Base-by-base conservation (phyloP, 2,113 vertebrate species). In the Nothocercus nigrocapillus region DNA sequence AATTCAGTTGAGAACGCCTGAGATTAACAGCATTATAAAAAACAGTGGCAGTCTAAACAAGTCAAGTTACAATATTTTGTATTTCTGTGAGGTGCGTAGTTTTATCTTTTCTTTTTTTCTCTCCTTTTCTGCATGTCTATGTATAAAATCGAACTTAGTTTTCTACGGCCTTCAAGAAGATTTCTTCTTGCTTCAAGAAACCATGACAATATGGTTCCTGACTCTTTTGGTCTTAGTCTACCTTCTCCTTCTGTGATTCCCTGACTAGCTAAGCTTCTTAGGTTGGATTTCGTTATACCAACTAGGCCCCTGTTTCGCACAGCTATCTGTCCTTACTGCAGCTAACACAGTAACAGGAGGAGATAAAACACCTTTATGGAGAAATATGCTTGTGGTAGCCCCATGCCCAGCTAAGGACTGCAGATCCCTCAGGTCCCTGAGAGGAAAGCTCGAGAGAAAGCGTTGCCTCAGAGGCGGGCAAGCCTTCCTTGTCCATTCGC, bases 81-180 rank as follows among this genome's bases (percentile, higher is more conserved):
- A 25, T 62, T 34, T 82, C 14, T 44, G 79, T 79, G 9, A 45
- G 40, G 11, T 4, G 3, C 1, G 6, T 7, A 5, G 30, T 5
- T 30, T 74, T 45, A 22, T 24, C 22, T 51, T 24, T 51, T 8
- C 24, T 51, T 24, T 24, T 22, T 49, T 20, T 49, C 36, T 49
- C 7, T 47, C 68, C 54, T 73, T 24, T 17, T 17, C 30, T 27
- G 11, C 7, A 5, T 1, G 0, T 11, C 5, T 47, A 10, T 2
- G 0, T 53, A 5, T 9, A 51, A 78, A 81, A 61, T 7, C 11
- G 84, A 28, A 63, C 10, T n/a, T 1, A 42, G 14, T 38, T 79
- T 84, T 64, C 58, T 34, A 73, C 70, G 24, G 44, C 25, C 30
- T 73, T 45, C 44, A 45, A 45, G 24, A 18, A 53, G 49, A 53